phyloP scores from a whole-genome alignment of 92 coral and sea anemone species.

The Parazoanthus darwini region DNA sequence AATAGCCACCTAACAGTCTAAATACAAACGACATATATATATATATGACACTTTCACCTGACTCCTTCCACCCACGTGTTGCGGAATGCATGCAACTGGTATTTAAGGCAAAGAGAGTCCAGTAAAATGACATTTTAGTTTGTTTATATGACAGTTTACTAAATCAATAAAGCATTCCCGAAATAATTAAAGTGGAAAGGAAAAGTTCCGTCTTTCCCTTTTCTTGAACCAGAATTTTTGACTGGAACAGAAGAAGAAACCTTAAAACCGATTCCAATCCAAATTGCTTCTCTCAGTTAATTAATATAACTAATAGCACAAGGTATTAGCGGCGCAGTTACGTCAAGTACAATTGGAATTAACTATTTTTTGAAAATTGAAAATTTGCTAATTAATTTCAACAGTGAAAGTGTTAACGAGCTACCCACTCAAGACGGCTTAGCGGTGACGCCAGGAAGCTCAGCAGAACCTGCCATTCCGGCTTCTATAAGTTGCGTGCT shows the following conservation, averaged over 20 bases:
- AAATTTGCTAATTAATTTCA: neutral
- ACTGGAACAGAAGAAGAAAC: neutral
- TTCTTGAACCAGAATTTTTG: neutral
- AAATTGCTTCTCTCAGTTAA: neutral
- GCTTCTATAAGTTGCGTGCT: neutral
- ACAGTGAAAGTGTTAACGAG: neutral
- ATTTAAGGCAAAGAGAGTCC: neutral
- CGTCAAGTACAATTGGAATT: no score
- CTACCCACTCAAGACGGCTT: neutral
- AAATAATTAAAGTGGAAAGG: neutral
- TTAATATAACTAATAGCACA: neutral
- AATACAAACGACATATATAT: neutral
- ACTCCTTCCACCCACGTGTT: neutral
- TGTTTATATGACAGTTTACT: neutral
- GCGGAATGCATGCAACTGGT: slow-evolving; percentile 1
- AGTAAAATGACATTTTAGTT: neutral
- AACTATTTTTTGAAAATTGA: neutral
- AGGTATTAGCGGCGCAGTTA: neutral
- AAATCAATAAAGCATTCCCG: neutral
- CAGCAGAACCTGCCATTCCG: neutral
- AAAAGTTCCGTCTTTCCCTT: neutral
- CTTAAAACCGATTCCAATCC: neutral
- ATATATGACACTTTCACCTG: neutral
- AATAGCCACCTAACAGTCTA: neutral
- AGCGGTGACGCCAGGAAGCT: slow-evolving; percentile 6